Percentiles rank a stretch among this genome's conserved stretches.
Conservation (phyloP, 2,797 vertebrate species). For the Bothrops alternatus region DNA sequence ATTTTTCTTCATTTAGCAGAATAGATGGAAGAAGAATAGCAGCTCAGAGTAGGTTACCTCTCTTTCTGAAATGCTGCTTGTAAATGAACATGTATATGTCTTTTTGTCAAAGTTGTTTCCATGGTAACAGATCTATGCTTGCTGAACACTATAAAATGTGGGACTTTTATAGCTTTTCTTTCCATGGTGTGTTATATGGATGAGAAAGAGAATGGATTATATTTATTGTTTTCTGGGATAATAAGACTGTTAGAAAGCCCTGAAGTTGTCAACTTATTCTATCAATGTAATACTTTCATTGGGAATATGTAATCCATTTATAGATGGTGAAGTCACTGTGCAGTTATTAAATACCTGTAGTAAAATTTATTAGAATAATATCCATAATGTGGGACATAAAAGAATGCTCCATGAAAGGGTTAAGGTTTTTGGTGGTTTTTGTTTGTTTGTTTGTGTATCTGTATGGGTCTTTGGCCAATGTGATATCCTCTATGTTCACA, state of each 20-base stretch:
- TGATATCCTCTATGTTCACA: background rate
- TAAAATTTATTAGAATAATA: background rate
- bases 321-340: slow-evolving; percentile 36
- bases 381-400: background rate
- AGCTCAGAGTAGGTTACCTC: background rate
- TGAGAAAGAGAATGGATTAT: background rate
- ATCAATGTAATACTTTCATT: slow-evolving; percentile 10
- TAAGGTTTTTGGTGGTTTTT: background rate
- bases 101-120: slow-evolving; percentile 58
- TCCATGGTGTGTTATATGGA: slow-evolving; percentile 7
- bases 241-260: background rate
- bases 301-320: slow-evolving; percentile 44
- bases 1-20: background rate
- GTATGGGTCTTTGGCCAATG: background rate
- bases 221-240: slow-evolving; percentile 15
- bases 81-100: slow-evolving; percentile 41
- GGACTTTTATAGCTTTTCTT: slow-evolving; percentile 38
- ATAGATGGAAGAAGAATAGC: background rate
- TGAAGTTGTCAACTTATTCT: slow-evolving; percentile 10
- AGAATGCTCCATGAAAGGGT: background rate
- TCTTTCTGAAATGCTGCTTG: slow-evolving; percentile 23
- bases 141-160: slow-evolving; percentile 44
- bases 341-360: background rate
- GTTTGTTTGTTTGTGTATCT: background rate
- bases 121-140: slow-evolving; percentile 53